Evolutionary conservation across 2,888 invertebrate genomes (phyloP), one percentile per base, ranked within the genome.

Genomic region (Quadroppia sp.): DNA sequence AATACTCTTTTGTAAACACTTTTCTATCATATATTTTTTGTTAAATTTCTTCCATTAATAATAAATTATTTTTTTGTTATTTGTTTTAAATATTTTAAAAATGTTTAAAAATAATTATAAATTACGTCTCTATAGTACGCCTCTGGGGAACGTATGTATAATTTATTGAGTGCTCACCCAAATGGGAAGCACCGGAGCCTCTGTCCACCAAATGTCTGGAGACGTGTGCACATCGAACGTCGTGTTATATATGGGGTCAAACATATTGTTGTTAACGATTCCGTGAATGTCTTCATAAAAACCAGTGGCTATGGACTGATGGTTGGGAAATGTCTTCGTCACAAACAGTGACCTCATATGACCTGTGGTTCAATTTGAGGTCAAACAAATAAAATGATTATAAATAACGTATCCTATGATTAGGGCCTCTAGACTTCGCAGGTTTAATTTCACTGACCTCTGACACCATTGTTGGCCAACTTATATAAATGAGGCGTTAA

Each of bases 241-340:
- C 72, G 75, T 77, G 1, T 76, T 80, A 77, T 59, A 79, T 40
- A 80, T 42, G 0, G 84, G 83, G 80, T 89, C 88, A 79, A 85
- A 88, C 78, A 87, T 84, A 36, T 80, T 79, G 80, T 88, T 89
- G 13, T 86, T 88, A 2, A 89, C 81, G 42, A 90, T 87, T 0
- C 90, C 90, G 81, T 90, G 90, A 20, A 82, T 84, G 81, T 89
- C 89, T 0, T 87, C 85, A 80, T 87, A 88, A 71, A 88, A 81
- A 11, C 89, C 89, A 36, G 88, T 90, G 0, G 87, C 88, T 73
- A 90, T 87, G 0, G 88, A 86, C 79, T 88, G 88, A 82, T 90
- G 90, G 82, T 90, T 90, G 0, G 89, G 88, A 80, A 88, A 88
- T 0, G 90, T 90, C 82, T 88, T 88, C 0, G 90, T 89, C 2